Conservation (phyloP, 2,888 invertebrate species). For the Cosmia trapezina region DNA sequence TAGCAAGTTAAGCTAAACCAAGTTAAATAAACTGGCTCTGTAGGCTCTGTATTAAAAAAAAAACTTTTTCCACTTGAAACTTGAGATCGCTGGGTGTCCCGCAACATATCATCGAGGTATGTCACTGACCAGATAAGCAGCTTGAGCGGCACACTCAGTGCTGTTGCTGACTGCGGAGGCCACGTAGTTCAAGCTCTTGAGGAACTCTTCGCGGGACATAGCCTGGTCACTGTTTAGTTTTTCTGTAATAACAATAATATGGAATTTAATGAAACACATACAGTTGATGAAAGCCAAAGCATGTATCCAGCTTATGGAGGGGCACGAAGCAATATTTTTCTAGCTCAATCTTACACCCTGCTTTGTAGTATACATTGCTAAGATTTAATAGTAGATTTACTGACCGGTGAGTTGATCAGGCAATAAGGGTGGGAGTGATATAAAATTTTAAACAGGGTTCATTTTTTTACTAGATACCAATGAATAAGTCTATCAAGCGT, state of each 20-base stretch:
- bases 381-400: neutral
- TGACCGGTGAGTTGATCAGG: neutral
- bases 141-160: slow-evolving; percentile 78
- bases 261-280: neutral
- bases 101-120: neutral
- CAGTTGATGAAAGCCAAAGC: neutral
- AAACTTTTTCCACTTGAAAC: too few relatives aligned
- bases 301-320: neutral
- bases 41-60: too few relatives aligned
- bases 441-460: neutral
- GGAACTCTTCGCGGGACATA: slow-evolving; percentile 76
- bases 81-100: too few relatives aligned
- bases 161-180: slow-evolving; percentile 75
- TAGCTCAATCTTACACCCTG: neutral
- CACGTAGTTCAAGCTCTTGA: slow-evolving; percentile 72
- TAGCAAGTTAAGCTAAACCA: too few relatives aligned
- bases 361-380: neutral
- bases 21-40: too few relatives aligned
- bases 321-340: neutral
- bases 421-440: neutral
- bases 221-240: slow-evolving; percentile 75
- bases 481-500: neutral
- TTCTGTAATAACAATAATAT: slow-evolving; percentile 67
- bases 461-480: neutral
- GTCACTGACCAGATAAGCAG: slow-evolving; percentile 76